Conservation (phyloP, 2,797 vertebrate species). For the Coendou prehensilis region DNA sequence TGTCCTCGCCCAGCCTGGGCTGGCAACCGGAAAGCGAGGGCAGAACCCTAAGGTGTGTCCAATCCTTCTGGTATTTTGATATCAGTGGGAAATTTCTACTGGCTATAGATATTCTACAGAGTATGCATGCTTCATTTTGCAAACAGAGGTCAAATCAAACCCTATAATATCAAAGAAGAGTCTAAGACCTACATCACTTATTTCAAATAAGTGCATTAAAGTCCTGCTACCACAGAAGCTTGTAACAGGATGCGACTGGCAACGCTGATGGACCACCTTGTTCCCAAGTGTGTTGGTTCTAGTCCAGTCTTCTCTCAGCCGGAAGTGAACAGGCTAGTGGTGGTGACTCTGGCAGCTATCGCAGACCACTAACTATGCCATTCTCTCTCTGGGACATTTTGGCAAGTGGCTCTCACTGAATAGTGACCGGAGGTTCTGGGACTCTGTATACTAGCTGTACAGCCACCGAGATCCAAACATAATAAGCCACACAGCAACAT, state of each 20-base stretch:
- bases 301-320: not conserved
- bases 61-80: not conserved
- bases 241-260: no score
- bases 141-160: conserved; percentile 36
- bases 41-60: not conserved
- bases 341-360: rapidly evolving
- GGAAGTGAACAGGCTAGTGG: not conserved
- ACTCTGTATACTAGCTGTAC: not conserved
- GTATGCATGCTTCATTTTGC: not conserved
- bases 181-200: not conserved
- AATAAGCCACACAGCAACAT: not conserved
- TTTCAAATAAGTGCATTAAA: not conserved
- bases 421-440: not conserved
- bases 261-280: rapidly evolving
- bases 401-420: not conserved
- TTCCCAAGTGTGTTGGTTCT: not conserved
- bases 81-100: not conserved
- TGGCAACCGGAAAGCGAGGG: not conserved
- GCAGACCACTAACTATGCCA: not conserved
- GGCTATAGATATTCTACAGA: not conserved
- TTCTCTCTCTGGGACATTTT: not conserved
- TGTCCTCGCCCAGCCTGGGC: not conserved
- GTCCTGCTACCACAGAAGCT: not conserved
- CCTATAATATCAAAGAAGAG: not conserved
- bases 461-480: not conserved